Evolutionary conservation across 2,113 vertebrate species (phyloP), one percentile per base, ranked within the genome.

Genomic region (Cottus gobio): DNA sequence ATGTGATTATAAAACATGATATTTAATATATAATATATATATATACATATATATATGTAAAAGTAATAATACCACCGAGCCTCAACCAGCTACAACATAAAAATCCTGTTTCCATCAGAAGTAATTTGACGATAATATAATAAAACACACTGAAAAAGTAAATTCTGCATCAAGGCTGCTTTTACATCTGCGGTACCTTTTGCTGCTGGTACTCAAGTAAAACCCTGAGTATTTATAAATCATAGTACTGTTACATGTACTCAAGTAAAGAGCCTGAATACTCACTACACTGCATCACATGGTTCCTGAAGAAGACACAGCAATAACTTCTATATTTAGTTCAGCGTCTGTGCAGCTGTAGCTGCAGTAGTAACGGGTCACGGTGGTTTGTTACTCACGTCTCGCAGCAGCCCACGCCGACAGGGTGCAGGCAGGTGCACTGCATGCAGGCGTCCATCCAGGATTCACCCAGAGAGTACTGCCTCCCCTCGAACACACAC

Each of bases 361-460:
- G 50, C 50, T 52, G 50, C 50, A 1, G 54, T 31, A 34, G 34
- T 34, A n/a, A n/a, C n/a, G n/a, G n/a, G n/a, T n/a, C n/a, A n/a
- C n/a, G n/a, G n/a, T n/a, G n/a, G n/a, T n/a, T n/a, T n/a, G n/a
- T n/a, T n/a, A 96, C 97, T 96, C 89, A 99, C 97, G 91, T 98
- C 89, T 97, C 96, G 0, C 98, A 99, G 95, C 98, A 99, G 71
- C 97, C 97, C n/a, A 98, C 97, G 0, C 97, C 96, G 0, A 97
- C 78, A 0, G 96, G 97, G 78, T 97, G 95, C 91, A 99, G 95
- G 86, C 98, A 99, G 92, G 96, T 98, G 91, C 98, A 99, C 80
- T 96, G 96, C 91, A 97, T 93, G 61, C 97, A 99, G 56, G 95
- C 94, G 62, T 96, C 96, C 93, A 96, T 96, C 97, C 98, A 99